These are phyloP conservation scores for Sebastes dallii DNA, from an alignment of 2,797 vertebrate species.

Conservation along the genomic window DNA sequence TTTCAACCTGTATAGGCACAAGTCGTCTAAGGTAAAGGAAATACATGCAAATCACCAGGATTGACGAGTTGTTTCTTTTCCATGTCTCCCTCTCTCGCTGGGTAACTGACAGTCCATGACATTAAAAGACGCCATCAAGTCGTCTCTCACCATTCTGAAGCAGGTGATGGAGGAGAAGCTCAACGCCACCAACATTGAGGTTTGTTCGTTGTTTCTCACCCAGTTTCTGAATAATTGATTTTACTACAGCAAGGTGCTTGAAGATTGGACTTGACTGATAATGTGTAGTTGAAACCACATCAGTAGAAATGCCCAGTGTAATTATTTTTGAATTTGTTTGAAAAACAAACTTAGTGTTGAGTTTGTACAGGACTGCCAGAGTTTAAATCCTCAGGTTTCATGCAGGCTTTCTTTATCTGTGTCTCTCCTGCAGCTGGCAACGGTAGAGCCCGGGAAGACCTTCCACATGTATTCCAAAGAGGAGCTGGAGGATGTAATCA, in stretches of 20 bases:
- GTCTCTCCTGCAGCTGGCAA: conserved; percentile 87
- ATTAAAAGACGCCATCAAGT: conserved; percentile 98
- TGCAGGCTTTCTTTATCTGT: background rate
- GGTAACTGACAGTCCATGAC: conserved; percentile 90
- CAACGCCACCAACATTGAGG: conserved; percentile 99
- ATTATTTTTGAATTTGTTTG: background rate
- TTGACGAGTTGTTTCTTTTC: background rate
- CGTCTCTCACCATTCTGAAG: conserved; percentile 97
- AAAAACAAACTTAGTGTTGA: background rate
- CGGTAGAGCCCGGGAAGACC: conserved; percentile 94
- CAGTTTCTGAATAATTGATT: background rate
- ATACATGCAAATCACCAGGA: background rate
- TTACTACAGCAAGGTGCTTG: background rate
- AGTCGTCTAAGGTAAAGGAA: background rate
- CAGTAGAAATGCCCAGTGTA: background rate
- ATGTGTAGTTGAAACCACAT: background rate
- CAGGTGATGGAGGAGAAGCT: conserved; percentile 99
- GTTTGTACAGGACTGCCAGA: background rate
- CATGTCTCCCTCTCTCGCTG: conserved; percentile 37
- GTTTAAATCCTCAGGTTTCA: background rate
- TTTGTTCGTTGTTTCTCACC: conserved; percentile 52
- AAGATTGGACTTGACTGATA: background rate
- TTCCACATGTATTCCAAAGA: conserved; percentile 99
- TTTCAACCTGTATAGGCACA: background rate
- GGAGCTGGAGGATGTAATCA: conserved; percentile 98